Conservation (phyloP, 2,888 invertebrate genomes). For the Conus canariensis region DNA sequence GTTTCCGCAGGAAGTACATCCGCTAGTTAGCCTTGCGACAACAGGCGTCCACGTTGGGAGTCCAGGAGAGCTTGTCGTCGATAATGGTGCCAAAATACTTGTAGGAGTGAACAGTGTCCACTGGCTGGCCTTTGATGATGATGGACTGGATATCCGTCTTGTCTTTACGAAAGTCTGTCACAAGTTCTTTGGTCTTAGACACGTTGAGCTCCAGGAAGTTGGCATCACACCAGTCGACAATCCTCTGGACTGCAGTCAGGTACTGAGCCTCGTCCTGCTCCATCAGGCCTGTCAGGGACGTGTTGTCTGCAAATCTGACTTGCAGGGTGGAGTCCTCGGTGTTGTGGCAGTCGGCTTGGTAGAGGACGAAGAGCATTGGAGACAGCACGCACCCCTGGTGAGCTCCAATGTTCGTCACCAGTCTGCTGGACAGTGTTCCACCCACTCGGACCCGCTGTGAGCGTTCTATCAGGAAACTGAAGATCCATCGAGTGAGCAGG, state of each 20-base stretch:
- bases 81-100: not conserved
- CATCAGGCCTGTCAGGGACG: not conserved
- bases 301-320: not conserved
- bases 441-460: conserved; percentile 18
- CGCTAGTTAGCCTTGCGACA: conserved; percentile 12
- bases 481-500: conserved; percentile 19
- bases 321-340: not conserved
- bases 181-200: conserved; percentile 10
- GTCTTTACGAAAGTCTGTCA: not conserved
- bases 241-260: not conserved
- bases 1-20: not conserved
- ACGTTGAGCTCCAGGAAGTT: conserved; percentile 34
- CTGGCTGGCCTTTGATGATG: not conserved
- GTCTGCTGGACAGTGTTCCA: not conserved
- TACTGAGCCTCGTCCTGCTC: too few species aligned
- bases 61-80: not conserved
- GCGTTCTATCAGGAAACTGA: conserved; percentile 13
- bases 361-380: conserved; percentile 6
- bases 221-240: conserved; percentile 12
- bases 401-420: conserved; percentile 4
- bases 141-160: not conserved
- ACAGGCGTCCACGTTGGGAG: not conserved
- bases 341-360: conserved; percentile 16
- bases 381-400: conserved; percentile 29
- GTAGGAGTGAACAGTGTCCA: not conserved